A percentile compares a stretch with the other conserved stretches of the same genome.
Evolutionary conservation across 2,888 invertebrate species (phyloP).

Genomic region (Agonum fuliginosum): DNA sequence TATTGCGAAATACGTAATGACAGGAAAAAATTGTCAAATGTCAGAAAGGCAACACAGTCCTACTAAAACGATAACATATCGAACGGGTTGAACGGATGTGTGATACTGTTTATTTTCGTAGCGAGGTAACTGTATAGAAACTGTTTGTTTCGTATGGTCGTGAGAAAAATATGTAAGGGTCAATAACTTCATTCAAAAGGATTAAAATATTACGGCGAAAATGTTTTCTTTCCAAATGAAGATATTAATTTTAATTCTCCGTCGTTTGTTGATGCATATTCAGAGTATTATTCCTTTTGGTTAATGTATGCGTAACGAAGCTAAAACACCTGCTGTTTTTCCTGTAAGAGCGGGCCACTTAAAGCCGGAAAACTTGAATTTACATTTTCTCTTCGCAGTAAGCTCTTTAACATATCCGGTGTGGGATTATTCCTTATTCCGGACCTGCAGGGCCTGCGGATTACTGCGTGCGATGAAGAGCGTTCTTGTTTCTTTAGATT

Average conservation of each 20-base stretch:
- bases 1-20: no score
- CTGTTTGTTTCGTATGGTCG: no score
- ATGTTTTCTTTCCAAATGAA: no score
- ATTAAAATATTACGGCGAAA: no score
- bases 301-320: conserved; percentile 31
- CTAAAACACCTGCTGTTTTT: conserved; percentile 37
- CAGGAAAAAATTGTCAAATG: no score
- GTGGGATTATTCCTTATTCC: conserved; percentile 23
- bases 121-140: no score
- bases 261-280: conserved; percentile 8
- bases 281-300: neutral
- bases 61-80: no score
- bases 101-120: no score
- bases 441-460: conserved; percentile 5
- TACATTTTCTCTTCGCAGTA: conserved; percentile 43
- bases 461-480: conserved; percentile 5
- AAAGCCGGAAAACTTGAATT: conserved; percentile 43
- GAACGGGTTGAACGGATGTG: no score
- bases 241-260: no score
- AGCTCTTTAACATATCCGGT: conserved; percentile 53
- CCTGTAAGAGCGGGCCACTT: conserved; percentile 32
- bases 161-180: neutral
- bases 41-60: no score
- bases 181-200: no score
- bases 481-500: neutral